Conservation (phyloP, 2,797 vertebrate species). For the Lerista edwardsae region DNA sequence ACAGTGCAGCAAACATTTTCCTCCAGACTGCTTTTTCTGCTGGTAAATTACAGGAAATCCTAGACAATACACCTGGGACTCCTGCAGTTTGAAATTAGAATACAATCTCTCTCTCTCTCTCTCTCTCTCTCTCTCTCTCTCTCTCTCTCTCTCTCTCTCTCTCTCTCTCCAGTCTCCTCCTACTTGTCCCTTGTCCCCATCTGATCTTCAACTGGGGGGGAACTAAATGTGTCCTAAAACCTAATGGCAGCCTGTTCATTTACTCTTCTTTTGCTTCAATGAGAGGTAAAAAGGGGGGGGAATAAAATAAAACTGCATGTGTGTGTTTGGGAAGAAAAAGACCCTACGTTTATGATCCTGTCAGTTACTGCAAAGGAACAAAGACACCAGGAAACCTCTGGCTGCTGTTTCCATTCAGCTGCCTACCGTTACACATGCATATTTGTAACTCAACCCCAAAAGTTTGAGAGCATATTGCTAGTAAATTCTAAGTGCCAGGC, state of each 20-base stretch:
- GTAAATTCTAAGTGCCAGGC: slow-evolving; percentile 69
- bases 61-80: slow-evolving; percentile 80
- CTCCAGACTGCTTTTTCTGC: slow-evolving; percentile 80
- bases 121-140: not conserved
- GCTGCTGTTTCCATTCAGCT: slow-evolving; percentile 63
- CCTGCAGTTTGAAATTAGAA: slow-evolving; percentile 80
- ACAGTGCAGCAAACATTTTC: slow-evolving; percentile 75
- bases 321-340: no score
- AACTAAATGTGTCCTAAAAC: slow-evolving; percentile 61
- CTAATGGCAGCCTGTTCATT: slow-evolving; percentile 58
- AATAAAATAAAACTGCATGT: not conserved
- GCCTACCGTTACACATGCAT: slow-evolving; percentile 49
- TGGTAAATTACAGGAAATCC: slow-evolving; percentile 82
- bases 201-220: slow-evolving; percentile 50
- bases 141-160: not conserved
- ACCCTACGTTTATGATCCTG: slow-evolving; percentile 46
- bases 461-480: slow-evolving; percentile 70
- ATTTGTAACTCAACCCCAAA: slow-evolving; percentile 71
- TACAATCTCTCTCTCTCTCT: slow-evolving; percentile 65
- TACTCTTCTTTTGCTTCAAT: slow-evolving; percentile 59
- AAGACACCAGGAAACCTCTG: slow-evolving; percentile 42
- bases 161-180: slow-evolving; percentile 64
- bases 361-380: slow-evolving; percentile 52
- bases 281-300: slow-evolving; percentile 55
- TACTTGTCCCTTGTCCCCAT: slow-evolving; percentile 67